phyloP scores from a whole-genome alignment of 2,797 vertebrate genomes.

The Kryptopterus vitreolus region DNA sequence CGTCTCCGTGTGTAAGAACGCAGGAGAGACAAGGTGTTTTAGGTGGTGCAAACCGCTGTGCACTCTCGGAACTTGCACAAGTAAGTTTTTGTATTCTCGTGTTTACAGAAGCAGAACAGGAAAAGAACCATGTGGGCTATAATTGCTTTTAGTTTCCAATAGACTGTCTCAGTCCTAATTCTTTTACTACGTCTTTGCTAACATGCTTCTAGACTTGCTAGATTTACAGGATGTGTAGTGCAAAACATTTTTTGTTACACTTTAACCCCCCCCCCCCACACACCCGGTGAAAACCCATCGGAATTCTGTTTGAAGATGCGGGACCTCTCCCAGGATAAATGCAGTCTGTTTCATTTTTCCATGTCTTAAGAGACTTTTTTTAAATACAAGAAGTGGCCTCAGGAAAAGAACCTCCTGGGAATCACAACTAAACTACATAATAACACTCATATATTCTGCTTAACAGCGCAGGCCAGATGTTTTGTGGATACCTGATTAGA shows the following conservation, averaged over 20 bases:
- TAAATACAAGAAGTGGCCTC: constrained; percentile 43
- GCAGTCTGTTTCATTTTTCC: constrained; percentile 61
- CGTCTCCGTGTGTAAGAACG: constrained; percentile 15
- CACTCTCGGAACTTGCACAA: constrained; percentile 25
- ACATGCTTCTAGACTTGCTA: background rate
- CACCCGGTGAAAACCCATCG: constrained; percentile 35
- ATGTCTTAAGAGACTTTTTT: constrained; percentile 51
- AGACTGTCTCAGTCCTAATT: background rate
- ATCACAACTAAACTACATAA: constrained; percentile 34
- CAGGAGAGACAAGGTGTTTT: constrained; percentile 10
- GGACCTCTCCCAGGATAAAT: constrained; percentile 60
- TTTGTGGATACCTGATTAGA: constrained; percentile 6
- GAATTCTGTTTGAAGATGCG: constrained; percentile 50
- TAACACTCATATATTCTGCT: constrained; percentile 17
- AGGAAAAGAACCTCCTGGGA: constrained; percentile 44
- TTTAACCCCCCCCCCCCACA: no score
- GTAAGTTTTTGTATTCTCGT: constrained; percentile 38
- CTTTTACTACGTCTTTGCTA: constrained; percentile 9
- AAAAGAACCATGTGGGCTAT: background rate
- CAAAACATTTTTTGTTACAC: constrained; percentile 37
- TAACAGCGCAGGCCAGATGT: constrained; percentile 14
- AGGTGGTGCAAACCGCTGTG: constrained; percentile 25
- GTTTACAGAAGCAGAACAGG: constrained; percentile 20
- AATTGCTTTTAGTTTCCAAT: background rate
- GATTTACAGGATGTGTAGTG: background rate